Percentiles rank a stretch among this genome's conserved stretches.
Evolutionary conservation across 2,888 invertebrate genomes (phyloP).

Genomic region (Chaitophorus viminalis): DNA sequence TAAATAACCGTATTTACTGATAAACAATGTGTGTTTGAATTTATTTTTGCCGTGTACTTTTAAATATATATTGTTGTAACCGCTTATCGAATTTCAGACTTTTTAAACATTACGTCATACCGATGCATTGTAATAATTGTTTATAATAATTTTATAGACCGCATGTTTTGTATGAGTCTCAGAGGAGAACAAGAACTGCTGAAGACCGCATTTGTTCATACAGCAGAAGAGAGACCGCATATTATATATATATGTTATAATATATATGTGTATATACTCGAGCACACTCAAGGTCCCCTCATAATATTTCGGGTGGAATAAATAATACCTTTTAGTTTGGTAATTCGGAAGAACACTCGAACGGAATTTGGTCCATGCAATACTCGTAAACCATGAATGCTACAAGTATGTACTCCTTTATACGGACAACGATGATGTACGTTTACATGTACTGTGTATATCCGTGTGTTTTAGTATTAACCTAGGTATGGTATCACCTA

Average conservation of each 20-base stretch:
- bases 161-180: background rate
- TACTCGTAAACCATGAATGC: background rate
- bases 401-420: slow-evolving; percentile 18
- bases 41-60: background rate
- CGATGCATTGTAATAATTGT: background rate
- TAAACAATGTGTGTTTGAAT: background rate
- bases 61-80: background rate
- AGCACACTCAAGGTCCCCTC: background rate
- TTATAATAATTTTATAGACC: background rate
- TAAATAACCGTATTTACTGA: background rate
- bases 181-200: background rate
- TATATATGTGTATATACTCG: background rate
- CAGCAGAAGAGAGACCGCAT: background rate
- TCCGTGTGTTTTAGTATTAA: background rate
- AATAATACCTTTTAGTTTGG: slow-evolving; percentile 36
- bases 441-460: background rate
- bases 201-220: background rate
- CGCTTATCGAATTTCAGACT: background rate
- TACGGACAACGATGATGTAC: background rate
- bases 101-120: background rate
- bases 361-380: slow-evolving; percentile 2
- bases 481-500: background rate
- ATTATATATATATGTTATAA: background rate
- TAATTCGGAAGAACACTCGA: slow-evolving; percentile 27
- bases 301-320: slow-evolving; percentile 18